Evolutionary conservation across 2,888 invertebrate genomes (phyloP).

Genomic region (Hesperia comma): DNA sequence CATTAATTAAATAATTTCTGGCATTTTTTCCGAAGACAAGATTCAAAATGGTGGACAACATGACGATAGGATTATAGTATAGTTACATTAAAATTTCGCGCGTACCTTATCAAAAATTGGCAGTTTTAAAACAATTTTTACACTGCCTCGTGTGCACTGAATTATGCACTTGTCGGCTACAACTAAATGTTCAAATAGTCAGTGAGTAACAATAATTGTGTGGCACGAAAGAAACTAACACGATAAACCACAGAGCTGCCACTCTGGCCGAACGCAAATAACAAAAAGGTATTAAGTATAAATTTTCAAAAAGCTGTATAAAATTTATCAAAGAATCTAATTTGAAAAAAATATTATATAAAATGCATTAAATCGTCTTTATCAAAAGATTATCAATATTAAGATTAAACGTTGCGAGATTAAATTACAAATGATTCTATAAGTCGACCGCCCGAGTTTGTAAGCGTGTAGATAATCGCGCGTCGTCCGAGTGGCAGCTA

Average conservation of each 20-base stretch:
- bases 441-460: constrained; percentile 15
- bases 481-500: constrained; percentile 40
- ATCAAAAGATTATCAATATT: constrained; percentile 15
- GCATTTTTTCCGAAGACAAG: constrained; percentile 37
- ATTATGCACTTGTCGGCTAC: background rate
- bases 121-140: constrained; percentile 38
- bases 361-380: constrained; percentile 19
- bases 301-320: constrained; percentile 19
- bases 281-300: background rate
- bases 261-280: constrained; percentile 21
- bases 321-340: constrained; percentile 20
- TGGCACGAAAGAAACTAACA: constrained; percentile 43
- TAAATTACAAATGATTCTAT: background rate
- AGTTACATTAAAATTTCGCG: constrained; percentile 37
- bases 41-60: constrained; percentile 46
- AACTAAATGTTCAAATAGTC: background rate
- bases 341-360: constrained; percentile 12
- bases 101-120: constrained; percentile 36
- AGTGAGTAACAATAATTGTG: constrained; percentile 39
- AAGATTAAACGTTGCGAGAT: constrained; percentile 9
- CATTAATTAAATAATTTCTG: constrained; percentile 10
- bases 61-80: constrained; percentile 28
- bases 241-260: constrained; percentile 38
- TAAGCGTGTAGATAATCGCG: constrained; percentile 19
- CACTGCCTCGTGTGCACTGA: background rate